Conservation (phyloP, 2,797 vertebrate species). For the Nannoperca obscura region DNA sequence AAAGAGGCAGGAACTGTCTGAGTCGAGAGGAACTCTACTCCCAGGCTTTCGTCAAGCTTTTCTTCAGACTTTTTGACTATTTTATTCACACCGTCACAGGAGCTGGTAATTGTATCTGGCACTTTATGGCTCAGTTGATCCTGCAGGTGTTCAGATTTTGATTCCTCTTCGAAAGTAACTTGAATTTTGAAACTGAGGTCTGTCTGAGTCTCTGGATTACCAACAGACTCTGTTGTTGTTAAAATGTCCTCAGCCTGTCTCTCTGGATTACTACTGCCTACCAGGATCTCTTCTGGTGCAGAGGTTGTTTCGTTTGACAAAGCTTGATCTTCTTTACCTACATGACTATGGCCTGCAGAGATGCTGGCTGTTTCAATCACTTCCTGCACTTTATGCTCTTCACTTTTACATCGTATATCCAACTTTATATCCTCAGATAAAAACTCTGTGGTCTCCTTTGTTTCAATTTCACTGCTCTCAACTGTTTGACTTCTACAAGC, state of each 20-base stretch:
- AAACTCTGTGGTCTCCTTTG: conserved; percentile 16
- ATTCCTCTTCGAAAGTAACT: conserved; percentile 58
- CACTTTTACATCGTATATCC: conserved; percentile 42
- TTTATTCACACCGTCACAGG: conserved; percentile 39
- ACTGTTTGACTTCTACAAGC: conserved; percentile 7
- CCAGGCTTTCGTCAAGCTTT: conserved; percentile 44
- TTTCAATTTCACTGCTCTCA: conserved; percentile 25
- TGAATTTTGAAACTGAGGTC: conserved; percentile 68
- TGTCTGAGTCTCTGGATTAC: conserved; percentile 41
- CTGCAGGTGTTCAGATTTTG: conserved; percentile 30
- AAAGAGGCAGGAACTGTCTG: conserved; percentile 32
- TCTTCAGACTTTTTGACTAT: conserved; percentile 37
- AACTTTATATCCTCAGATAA: conserved; percentile 39
- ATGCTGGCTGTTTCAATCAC: conserved; percentile 27
- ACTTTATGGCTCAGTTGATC: conserved; percentile 25
- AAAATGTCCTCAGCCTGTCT: conserved; percentile 25
- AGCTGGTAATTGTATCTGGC: conserved; percentile 37
- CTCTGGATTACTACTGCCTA: conserved; percentile 33
- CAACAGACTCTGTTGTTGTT: conserved; percentile 12
- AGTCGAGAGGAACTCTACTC: conserved; percentile 16
- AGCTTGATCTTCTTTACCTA: background rate
- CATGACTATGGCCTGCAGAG: conserved; percentile 17
- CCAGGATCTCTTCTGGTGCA: conserved; percentile 29
- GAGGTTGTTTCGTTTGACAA: conserved; percentile 19
- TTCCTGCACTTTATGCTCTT: conserved; percentile 13